Percentiles rank a stretch among this genome's conserved stretches.
These are phyloP conservation scores for Orycteropus afer DNA, from an alignment of 2,113 vertebrate genomes.

Conservation along the genomic window DNA sequence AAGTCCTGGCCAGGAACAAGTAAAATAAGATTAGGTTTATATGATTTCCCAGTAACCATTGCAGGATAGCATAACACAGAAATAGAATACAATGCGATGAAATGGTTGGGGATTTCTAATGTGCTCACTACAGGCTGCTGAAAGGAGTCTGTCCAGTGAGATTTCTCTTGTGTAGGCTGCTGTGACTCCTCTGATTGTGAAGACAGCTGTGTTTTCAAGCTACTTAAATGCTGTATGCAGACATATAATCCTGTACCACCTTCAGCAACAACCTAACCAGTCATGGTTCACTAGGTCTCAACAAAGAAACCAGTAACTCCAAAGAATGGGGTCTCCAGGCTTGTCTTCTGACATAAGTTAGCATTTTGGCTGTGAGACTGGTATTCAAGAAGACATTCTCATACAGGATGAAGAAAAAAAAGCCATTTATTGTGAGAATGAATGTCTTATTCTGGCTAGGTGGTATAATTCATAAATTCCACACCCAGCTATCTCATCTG, in stretches of 20 bases:
- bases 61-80: neutral
- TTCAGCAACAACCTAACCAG: neutral
- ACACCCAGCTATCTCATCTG: rapidly evolving
- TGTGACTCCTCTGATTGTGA: neutral
- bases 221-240: neutral
- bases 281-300: neutral
- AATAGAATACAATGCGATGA: neutral
- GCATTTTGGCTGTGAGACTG: neutral
- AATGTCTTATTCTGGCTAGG: neutral
- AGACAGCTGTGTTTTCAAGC: neutral
- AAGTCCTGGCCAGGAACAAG: neutral
- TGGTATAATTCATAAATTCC: neutral
- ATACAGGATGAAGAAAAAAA: neutral
- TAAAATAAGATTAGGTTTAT: neutral
- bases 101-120: neutral
- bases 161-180: neutral
- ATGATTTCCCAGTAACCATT: neutral
- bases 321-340: neutral
- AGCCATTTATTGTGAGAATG: neutral
- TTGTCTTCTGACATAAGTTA: neutral
- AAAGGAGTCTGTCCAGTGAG: rapidly evolving
- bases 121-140: rapidly evolving
- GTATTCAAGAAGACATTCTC: neutral
- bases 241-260: neutral
- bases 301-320: neutral